Evolutionary conservation across 2,113 vertebrate species (phyloP), one percentile per base, ranked within the genome.

Genomic region (Nansenia antarctica): DNA sequence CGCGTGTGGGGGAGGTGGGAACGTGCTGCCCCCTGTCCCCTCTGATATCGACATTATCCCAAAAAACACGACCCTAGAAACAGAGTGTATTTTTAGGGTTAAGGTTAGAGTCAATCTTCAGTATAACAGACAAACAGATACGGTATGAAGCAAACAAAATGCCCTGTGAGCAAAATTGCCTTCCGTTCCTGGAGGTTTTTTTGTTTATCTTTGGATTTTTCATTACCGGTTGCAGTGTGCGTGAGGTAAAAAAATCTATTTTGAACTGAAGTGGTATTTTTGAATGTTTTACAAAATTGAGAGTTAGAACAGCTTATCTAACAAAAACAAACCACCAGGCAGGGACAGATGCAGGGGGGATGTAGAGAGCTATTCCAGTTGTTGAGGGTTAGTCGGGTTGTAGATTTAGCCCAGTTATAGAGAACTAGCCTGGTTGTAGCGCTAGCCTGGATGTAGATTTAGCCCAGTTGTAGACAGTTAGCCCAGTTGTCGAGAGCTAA

Each of bases 31-130:
- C 86, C 61, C 42, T 77, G 77, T 82, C 78, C 61, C 67, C 14
- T 74, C 57, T 73, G 77, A 80, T 89, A 88, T 87, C 88, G 86
- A 91, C 85, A 88, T 87, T 80, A 86, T 82, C 42, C 83, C 83
- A 85, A 79, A 76, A 72, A 67, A 70, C 37, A 34, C 20, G 14
- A 47, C 42, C 2, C 4, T 3, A n/a, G 29, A 67, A 42, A 74
- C 59, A 80, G 11, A 62, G 20, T 39, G 54, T 47, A 35, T 42
- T 57, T 22, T 26, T 27, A n/a, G n/a, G n/a, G n/a, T n/a, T n/a
- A n/a, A n/a, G n/a, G n/a, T n/a, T n/a, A n/a, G n/a, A n/a, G n/a
- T 14, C 55, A 70, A 73, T 74, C 67, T 62, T 66, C 45, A 58
- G 55, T 30, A 76, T 82, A 83, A 88, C 82, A 81, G 78, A 82